Base-by-base conservation (phyloP, 2,797 vertebrate genomes). In the Bryconaethiops microstoma region DNA sequence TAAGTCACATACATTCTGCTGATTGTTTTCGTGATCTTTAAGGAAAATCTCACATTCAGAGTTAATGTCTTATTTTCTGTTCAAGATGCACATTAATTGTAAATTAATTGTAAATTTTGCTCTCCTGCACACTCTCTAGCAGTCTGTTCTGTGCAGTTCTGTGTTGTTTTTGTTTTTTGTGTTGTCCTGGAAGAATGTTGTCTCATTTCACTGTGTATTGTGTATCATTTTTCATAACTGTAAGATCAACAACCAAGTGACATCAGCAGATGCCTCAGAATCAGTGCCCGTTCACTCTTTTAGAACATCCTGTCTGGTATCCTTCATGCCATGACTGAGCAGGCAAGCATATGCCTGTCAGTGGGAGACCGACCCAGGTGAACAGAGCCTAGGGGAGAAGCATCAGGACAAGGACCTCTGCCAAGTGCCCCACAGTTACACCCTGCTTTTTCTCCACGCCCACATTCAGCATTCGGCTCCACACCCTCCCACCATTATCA, bases 351-450 rank as follows among this genome's bases (percentile, higher is more conserved):
- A 74, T 59, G n/a, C 50, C 35, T 69, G n/a, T 25, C 14, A 3
- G 59, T 21, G 12, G 72, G 54, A 40, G 17, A 5, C 54, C 8
- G 16, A 59, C 52, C 71, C 35, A 72, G 48, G 71, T 55, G 54
- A 73, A 73, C 35, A 13, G 52, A 74, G 71, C 35, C 5, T 35
- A 74, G 12, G 29, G 29, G 4, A 59, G 76, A 67, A 40, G 62
- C 65, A 59, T 25, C 65, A 78, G 40, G 65, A 39, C 4, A 3
- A 45, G 65, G 65, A 69, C 40, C n/a, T 69, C 54, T 39, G 76
- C 76, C 76, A 70, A 78, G 52, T 14, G 21, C 14, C n/a, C 59
- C 50, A 25, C 29, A 55, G 70, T 72, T 50, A 52, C 50, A 55
- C 70, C 50, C 23, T 55, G 50, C 50, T 19, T 68, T 29, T 76